These are phyloP conservation scores for Gavialis gangeticus DNA, from an alignment of 2,113 vertebrate species.

Conservation along the genomic window DNA sequence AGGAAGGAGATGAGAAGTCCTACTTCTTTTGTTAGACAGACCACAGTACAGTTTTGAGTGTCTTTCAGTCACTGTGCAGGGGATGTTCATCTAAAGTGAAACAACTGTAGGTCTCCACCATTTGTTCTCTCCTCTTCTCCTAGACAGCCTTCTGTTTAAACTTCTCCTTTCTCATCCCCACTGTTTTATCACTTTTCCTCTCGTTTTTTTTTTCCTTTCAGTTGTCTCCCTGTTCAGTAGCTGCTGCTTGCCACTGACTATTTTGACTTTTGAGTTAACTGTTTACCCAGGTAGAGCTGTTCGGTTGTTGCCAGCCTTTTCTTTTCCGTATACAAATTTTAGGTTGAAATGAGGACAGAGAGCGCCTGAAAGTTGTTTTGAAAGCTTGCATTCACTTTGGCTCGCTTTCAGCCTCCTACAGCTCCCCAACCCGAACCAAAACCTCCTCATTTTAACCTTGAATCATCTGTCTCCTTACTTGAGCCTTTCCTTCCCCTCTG, in stretches of 20 bases:
- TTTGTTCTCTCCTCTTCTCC: neutral
- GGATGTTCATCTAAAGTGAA: neutral
- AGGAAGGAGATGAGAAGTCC: neutral
- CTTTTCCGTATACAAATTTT: conserved; percentile 69
- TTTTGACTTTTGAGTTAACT: conserved; percentile 63
- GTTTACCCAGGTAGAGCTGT: conserved; percentile 61
- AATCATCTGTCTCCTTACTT: neutral
- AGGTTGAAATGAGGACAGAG: neutral
- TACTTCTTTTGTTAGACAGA: neutral
- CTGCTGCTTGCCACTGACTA: conserved; percentile 43
- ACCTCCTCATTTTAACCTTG: fast-evolving
- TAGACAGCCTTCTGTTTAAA: fast-evolving
- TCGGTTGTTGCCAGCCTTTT: neutral
- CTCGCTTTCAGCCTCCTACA: fast-evolving
- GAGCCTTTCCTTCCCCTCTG: fast-evolving
- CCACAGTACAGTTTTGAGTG: neutral
- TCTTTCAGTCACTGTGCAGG: neutral
- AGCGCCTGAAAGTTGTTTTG: fast-evolving
- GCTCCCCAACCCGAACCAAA: neutral
- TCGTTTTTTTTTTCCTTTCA: neutral
- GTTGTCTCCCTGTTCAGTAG: conserved; percentile 44
- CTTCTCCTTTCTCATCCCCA: neutral
- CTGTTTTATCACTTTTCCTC: neutral
- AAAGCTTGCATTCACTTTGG: fast-evolving
- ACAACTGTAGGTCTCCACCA: neutral